These are phyloP conservation scores for Rhopalosiphum padi DNA, from an alignment of 1,140 invertebrate species.

Conservation along the genomic window DNA sequence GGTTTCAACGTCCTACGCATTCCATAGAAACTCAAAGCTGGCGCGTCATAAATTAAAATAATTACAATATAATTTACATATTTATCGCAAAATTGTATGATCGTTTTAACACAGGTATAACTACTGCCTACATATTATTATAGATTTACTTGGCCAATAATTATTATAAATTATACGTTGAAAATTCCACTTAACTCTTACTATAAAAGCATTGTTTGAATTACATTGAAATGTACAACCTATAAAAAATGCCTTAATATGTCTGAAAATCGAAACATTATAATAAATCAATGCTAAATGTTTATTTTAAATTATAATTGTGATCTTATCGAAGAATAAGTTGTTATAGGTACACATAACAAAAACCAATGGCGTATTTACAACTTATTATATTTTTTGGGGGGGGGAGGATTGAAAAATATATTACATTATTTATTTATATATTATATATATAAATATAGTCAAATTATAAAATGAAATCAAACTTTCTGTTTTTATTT, in stretches of 20 bases:
- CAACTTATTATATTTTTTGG: too few species aligned
- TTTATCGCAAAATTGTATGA: background rate
- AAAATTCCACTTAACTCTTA: background rate
- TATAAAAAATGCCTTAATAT: background rate
- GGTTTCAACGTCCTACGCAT: background rate
- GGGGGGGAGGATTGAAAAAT: too few species aligned
- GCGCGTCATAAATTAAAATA: background rate
- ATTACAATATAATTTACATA: background rate
- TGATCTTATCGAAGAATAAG: background rate
- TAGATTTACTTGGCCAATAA: too few species aligned
- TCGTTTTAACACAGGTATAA: background rate
- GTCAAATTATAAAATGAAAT: too few species aligned
- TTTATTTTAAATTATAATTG: background rate
- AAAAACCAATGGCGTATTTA: too few species aligned
- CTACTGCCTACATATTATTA: background rate
- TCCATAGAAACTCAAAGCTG: background rate
- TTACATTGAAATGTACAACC: background rate
- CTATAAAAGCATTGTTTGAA: background rate
- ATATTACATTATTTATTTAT: too few species aligned
- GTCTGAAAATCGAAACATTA: background rate
- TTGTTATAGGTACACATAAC: background rate
- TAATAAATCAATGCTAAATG: background rate
- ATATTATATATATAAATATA: too few species aligned
- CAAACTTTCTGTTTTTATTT: too few species aligned
- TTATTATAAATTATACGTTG: too few species aligned